Evolutionary conservation across 2,888 invertebrate genomes (phyloP).

Genomic region (Agriopis aurantiaria): DNA sequence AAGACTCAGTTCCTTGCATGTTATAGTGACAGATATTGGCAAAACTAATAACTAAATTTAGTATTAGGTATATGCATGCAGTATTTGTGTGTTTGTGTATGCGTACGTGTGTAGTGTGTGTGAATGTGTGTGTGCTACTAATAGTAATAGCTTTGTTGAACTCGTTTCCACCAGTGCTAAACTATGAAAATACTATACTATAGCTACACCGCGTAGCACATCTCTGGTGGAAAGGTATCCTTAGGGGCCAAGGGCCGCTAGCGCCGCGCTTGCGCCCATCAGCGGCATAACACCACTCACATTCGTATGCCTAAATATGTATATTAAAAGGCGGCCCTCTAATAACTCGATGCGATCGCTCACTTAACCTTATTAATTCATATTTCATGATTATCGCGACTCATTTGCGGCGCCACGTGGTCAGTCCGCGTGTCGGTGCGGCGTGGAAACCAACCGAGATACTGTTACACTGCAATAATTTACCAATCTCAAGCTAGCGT

Average conservation of each 20-base stretch:
- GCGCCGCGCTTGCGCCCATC: constrained; percentile 21
- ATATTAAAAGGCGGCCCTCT: constrained; percentile 35
- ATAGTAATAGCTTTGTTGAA: too few species aligned
- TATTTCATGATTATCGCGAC: neutral
- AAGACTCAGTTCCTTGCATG: too few species aligned
- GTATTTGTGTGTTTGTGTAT: too few species aligned
- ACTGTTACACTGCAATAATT: constrained; percentile 32
- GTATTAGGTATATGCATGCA: too few species aligned
- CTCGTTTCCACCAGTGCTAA: too few species aligned
- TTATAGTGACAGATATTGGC: too few species aligned
- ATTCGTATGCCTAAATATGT: constrained; percentile 42
- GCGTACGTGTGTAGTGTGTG: too few species aligned
- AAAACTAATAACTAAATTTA: too few species aligned
- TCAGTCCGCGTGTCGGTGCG: neutral
- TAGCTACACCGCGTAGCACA: constrained; percentile 10
- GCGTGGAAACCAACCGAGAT: neutral
- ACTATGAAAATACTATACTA: too few species aligned
- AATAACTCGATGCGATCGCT: constrained; percentile 28
- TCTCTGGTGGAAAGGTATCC: too few species aligned
- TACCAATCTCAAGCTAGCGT: constrained; percentile 32
- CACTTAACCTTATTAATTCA: neutral
- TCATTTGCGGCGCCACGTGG: neutral
- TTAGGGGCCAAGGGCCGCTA: constrained; percentile 16
- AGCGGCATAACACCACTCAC: too few species aligned
- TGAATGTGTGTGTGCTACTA: too few species aligned